Percentiles rank a stretch among this genome's conserved stretches.
phyloP scores from a whole-genome alignment of 2,888 invertebrate genomes.

The Dromius quadrimaculatus region DNA sequence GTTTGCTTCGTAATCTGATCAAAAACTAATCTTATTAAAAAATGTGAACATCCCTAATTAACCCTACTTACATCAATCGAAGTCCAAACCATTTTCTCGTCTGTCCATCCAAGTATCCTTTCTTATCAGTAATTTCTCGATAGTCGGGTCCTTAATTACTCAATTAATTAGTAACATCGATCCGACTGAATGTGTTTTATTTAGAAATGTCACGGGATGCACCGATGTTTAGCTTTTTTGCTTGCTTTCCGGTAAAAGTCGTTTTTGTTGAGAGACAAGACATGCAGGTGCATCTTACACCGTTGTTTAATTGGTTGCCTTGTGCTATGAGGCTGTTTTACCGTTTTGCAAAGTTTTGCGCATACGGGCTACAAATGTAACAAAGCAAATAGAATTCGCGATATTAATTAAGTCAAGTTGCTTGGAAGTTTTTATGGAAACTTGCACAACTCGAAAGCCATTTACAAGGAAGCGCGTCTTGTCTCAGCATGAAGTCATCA shows the following conservation, averaged over 20 bases:
- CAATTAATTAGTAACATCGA: constrained; percentile 48
- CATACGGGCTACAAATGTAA: constrained; percentile 27
- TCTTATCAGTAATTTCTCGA: constrained; percentile 23
- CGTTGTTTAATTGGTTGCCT: constrained; percentile 35
- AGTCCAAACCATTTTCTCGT: constrained; percentile 16
- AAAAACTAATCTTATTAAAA: no score
- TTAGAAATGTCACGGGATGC: constrained; percentile 29
- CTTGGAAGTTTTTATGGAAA: no score
- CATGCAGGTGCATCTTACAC: constrained; percentile 45
- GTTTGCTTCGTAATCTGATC: no score
- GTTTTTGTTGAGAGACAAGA: constrained; percentile 35
- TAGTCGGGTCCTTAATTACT: constrained; percentile 40
- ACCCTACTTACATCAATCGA: constrained; percentile 27
- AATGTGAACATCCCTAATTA: constrained; percentile 25
- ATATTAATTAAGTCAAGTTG: constrained; percentile 13
- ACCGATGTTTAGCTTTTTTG: constrained; percentile 13
- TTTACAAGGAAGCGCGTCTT: no score
- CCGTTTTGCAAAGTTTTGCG: constrained; percentile 32
- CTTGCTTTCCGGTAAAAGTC: constrained; percentile 25
- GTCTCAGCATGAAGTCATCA: no score
- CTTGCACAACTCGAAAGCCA: no score
- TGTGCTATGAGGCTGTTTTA: constrained; percentile 31
- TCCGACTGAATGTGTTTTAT: constrained; percentile 27
- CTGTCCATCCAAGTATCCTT: constrained; percentile 16
- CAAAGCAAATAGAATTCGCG: constrained; percentile 21